Base-by-base conservation (phyloP, 92 coral and sea anemone species). In the Meandrina meandrites region DNA sequence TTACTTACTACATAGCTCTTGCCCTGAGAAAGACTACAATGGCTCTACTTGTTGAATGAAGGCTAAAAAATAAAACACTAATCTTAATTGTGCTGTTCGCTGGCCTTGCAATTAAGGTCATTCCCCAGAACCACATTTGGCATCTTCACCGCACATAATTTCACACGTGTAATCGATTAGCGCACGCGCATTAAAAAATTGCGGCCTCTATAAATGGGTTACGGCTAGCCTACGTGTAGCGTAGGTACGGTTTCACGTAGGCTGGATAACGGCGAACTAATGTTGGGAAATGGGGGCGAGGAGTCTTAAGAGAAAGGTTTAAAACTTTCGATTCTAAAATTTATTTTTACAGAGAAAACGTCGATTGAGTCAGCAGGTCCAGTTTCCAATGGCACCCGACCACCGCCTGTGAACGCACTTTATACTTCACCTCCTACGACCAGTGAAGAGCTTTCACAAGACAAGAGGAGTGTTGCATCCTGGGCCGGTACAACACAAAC, bases 401-500 rank as follows among this genome's bases (percentile, higher is more conserved):
- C 76, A 12, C 35, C 57, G 24, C 1, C 82, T 15, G 82, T 60
- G 19, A 32, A 11, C 13, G 21, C 21, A 75, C 10, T 56, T 36
- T 30, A 73, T 32, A 10, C 81, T 67, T 85, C 76, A 19, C 27
- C 75, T 22, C 30, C 6, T 13, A 45, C 18, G 21, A 56, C 79
- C 11, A 24, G 3, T 47, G 74, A 64, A 76, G 24, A 76, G 82
- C n/a, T 13, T 2, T 68, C 24, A 10, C 30, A 32, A 24, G 68
- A 64, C 19, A 75, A 66, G 7, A 64, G 57, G 42, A 76, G 35
- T 48, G 19, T 24, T 30, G 67, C 69, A 7, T 35, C 82, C 11
- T 47, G 82, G 76, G 12, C 67, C 21, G 76, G 68, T 4, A 48
- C 24, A 3, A 78, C 76, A 42, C 88, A 85, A 50, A 1, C 30